Percentiles rank a stretch among this genome's conserved stretches.
Evolutionary conservation across 2,113 vertebrate species (phyloP).

Genomic region (Passer domesticus): DNA sequence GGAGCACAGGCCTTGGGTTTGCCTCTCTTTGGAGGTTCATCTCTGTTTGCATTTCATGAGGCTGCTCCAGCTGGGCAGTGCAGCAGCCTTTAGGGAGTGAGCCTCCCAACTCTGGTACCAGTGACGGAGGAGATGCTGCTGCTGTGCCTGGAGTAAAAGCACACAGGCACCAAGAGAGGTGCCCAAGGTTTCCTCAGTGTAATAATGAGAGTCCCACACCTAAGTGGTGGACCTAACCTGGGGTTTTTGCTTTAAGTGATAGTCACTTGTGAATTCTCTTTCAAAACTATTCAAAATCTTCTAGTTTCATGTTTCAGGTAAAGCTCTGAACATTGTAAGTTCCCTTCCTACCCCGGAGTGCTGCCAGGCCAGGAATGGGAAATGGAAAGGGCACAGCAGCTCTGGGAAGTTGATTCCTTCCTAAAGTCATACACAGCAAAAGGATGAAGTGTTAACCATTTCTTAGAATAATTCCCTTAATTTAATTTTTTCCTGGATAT

Average conservation of each 20-base stretch:
- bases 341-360: not conserved
- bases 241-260: not conserved
- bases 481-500: not conserved
- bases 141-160: not conserved
- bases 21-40: not conserved
- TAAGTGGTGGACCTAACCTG: not conserved
- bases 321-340: not conserved
- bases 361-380: not conserved
- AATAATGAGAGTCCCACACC: not conserved
- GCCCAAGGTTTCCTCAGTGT: not conserved
- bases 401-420: not conserved
- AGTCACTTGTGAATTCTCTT: not conserved
- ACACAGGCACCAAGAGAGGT: no score
- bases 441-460: not conserved
- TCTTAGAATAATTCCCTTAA: not conserved
- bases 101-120: not conserved
- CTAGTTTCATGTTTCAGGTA: not conserved
- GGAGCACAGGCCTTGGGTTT: not conserved
- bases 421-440: not conserved
- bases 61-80: not conserved
- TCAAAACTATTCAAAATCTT: not conserved
- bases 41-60: not conserved
- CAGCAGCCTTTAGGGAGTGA: not conserved
- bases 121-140: not conserved
- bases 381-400: not conserved